phyloP scores from a whole-genome alignment of 2,797 vertebrate genomes.

The Sebastes glaucus region DNA sequence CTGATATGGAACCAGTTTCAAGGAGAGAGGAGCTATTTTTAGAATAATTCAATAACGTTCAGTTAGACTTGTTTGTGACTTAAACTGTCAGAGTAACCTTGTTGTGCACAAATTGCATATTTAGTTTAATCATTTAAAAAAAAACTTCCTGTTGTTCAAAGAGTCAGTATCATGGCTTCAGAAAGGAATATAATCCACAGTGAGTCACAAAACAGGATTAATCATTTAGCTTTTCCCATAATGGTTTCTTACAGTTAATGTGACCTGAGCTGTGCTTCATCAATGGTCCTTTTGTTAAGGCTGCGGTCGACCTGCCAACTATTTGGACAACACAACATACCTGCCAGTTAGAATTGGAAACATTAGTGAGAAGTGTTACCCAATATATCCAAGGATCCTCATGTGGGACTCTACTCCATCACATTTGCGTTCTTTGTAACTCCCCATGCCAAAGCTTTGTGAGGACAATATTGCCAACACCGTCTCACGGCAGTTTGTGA shows the following conservation, averaged over 20 bases:
- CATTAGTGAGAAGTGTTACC: not conserved
- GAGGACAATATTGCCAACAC: not conserved
- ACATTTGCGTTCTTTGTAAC: not conserved
- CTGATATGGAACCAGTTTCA: constrained; percentile 2
- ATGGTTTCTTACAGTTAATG: constrained; percentile 10
- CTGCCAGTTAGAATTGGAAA: constrained; percentile 26
- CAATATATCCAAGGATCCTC: not conserved
- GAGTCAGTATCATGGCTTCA: not conserved
- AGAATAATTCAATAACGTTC: constrained; percentile 2
- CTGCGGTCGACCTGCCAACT: constrained; percentile 26
- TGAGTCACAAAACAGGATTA: constrained; percentile 16
- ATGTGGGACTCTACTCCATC: not conserved
- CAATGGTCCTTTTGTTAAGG: constrained; percentile 61
- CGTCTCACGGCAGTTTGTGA: not conserved
- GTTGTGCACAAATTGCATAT: not conserved
- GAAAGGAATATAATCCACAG: not conserved
- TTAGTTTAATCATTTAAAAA: not conserved
- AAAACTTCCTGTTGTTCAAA: not conserved
- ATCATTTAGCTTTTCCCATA: constrained; percentile 19
- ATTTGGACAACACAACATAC: constrained; percentile 6
- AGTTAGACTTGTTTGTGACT: not conserved
- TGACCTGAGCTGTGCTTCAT: constrained; percentile 22
- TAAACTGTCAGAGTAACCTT: not conserved
- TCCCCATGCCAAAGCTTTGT: not conserved
- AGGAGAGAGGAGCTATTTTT: constrained; percentile 23